Evolutionary conservation across 2,113 vertebrate genomes (phyloP), one percentile per base, ranked within the genome.

Genomic region (Gobius niger): DNA sequence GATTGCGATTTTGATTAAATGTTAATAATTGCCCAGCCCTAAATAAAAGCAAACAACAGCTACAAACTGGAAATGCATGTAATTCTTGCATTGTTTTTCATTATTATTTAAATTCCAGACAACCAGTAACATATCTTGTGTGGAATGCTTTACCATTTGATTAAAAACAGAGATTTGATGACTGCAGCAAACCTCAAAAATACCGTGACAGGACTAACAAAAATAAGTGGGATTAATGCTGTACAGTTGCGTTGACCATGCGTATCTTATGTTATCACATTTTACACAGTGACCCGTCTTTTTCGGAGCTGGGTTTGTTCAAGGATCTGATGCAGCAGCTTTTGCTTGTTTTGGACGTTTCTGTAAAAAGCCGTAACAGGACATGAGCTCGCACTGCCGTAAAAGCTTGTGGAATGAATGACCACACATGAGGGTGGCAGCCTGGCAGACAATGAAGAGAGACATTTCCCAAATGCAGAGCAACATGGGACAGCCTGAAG

Each of bases 371-470:
- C 71, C 50, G 69, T 56, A 67, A 72, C 61, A 82, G 69, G 62
- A 72, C 52, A 40, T 73, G 66, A 77, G 70, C 76, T 68, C 77
- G 69, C 3, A 1, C 0, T 0, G 63, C 68, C 46, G 50, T 89
- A 82, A 87, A 89, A 76, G 47, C 54, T 41, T 13, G n/a, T 54
- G 24, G 18, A 2, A 54, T 51, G 34, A 42, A 67, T 51, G 60
- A 52, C 44, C 65, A 65, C 53, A 9, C 78, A n/a, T 68, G 70
- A 74, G 76, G 46, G 82, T 77, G 82, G 77, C 34, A 75, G 65
- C 53, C 68, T 69, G 82, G 80, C 73, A 78, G 77, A 89, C 87
- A 87, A 88, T 84, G 78, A 82, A 76, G 64, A 84, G 61, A 80
- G 77, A 87, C 71, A 76, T 54, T 84, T 82, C 75, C 70, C 77